phyloP scores from a whole-genome alignment of 2,888 invertebrate genomes.

The Rhingia campestris region DNA sequence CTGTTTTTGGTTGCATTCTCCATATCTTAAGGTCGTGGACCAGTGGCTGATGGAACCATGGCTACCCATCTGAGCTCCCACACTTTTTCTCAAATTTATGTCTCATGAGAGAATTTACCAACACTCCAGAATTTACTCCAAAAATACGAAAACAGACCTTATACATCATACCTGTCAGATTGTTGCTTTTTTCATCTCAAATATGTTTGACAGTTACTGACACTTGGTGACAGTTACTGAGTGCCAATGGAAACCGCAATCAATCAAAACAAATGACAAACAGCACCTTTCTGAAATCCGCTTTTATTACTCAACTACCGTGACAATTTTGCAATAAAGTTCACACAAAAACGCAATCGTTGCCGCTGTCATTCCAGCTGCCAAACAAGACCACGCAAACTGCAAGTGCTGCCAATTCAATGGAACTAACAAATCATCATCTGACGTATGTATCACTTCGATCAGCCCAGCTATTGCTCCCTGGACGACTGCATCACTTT shows the following conservation, averaged over 20 bases:
- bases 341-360: constrained; percentile 9
- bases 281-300: neutral
- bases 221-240: too few species aligned
- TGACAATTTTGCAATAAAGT: neutral
- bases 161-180: too few species aligned
- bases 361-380: constrained; percentile 13
- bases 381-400: constrained; percentile 42
- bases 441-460: neutral
- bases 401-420: constrained; percentile 1
- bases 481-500: neutral
- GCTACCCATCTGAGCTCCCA: too few species aligned
- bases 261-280: neutral
- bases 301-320: neutral
- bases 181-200: too few species aligned
- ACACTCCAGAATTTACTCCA: too few species aligned
- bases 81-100: too few species aligned
- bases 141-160: too few species aligned
- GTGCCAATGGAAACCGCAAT: neutral
- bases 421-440: neutral
- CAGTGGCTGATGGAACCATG: too few species aligned
- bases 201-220: too few species aligned
- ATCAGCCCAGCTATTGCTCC: neutral
- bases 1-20: too few species aligned
- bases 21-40: too few species aligned
- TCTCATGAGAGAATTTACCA: too few species aligned